Percentiles rank a stretch among this genome's conserved stretches.
These are phyloP conservation scores for Macrochelys suwanniensis DNA, from an alignment of 2,797 vertebrate genomes.

Conservation along the genomic window DNA sequence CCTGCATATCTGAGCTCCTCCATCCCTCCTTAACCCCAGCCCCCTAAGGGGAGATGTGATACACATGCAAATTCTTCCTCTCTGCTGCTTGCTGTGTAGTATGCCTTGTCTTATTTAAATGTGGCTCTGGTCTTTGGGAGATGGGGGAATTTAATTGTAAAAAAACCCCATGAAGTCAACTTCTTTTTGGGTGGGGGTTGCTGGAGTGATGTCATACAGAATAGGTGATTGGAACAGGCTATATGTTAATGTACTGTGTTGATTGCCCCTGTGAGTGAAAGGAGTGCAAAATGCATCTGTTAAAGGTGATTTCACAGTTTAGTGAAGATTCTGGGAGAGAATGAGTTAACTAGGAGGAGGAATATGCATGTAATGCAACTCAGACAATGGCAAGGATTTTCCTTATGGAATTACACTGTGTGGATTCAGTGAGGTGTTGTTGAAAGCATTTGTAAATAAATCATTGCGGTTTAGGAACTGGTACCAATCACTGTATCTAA, in stretches of 20 bases:
- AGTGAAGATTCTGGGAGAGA: conserved; percentile 55
- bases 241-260: not conserved
- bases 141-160: conserved; percentile 43
- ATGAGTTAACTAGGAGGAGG: conserved; percentile 88
- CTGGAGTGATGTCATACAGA: conserved; percentile 44
- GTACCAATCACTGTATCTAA: conserved; percentile 30
- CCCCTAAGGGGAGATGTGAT: not conserved
- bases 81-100: conserved; percentile 25
- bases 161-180: conserved; percentile 54
- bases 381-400: conserved; percentile 96
- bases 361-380: conserved; percentile 93
- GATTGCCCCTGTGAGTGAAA: conserved; percentile 28
- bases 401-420: conserved; percentile 81
- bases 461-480: conserved; percentile 42
- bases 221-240: conserved; percentile 4
- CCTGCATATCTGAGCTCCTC: conserved; percentile 59
- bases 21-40: not conserved
- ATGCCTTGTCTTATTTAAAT: conserved; percentile 36
- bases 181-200: conserved; percentile 54
- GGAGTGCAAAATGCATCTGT: conserved; percentile 67
- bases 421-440: conserved; percentile 54
- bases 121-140: conserved; percentile 4
- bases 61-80: conserved; percentile 28
- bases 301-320: conserved; percentile 71
- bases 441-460: conserved; percentile 48